Evolutionary conservation across 1,140 invertebrate species (phyloP), one percentile per base, ranked within the genome.

Genomic region (Ceratosolen solmsi): DNA sequence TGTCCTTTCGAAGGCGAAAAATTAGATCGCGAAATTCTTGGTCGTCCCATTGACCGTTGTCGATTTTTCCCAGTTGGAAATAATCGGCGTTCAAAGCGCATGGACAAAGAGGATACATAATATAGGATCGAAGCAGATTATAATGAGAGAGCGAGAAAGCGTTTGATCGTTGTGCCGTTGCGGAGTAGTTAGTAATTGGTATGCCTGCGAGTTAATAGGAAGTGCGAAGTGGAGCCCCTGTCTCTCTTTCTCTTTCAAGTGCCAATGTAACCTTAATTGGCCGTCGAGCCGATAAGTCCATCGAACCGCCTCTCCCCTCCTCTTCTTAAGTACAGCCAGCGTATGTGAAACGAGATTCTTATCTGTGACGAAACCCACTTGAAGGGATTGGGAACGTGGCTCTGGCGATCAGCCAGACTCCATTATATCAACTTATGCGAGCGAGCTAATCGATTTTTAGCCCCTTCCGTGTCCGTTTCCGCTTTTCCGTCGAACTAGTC

Each of bases 241-340:
- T 77, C 54, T 73, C 27, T 25, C 58, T 46, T 25, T 49, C 22
- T 80, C 49, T 13, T 17, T 54, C 51, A 54, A 78, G 80, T 84
- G 63, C 74, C 82, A 79, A 85, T 85, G 84, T 82, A 83, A 63
- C 86, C 86, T 86, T 87, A 88, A 88, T 87, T 87, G 86, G 86
- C 72, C 84, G 30, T 49, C 71, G 72, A 87, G 84, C 63, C 84
- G 77, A 86, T 86, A 84, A 68, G 41, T n/a, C 13, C 15, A 9
- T 41, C 73, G 49, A 74, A 46, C 56, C 56, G 51, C 20, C 13
- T 68, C 33, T 3, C 63, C 22, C 22, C 5, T 25, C 17, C 3
- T 15, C 5, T n/a, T n/a, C 63, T 25, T 73, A 30, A 5, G 7
- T 76, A 76, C 54, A 25, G 2, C 33, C 36, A 3, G 54, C 27